phyloP scores from a whole-genome alignment of 2,888 invertebrate species.

The Gastrophysa polygoni region DNA sequence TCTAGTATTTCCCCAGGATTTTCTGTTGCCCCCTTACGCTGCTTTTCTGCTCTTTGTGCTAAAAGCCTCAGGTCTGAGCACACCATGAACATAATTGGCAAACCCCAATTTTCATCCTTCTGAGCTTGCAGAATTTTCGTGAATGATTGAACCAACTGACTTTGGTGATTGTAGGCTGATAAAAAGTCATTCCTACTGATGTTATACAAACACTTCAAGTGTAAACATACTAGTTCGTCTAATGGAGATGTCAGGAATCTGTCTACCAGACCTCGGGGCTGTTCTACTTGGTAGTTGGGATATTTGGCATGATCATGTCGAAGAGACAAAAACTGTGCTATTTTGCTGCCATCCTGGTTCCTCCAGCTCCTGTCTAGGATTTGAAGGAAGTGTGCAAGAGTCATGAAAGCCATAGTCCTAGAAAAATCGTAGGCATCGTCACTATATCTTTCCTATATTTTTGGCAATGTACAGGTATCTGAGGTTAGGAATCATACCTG shows the following conservation, averaged over 20 bases:
- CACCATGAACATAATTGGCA: constrained; percentile 90
- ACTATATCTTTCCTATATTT: no score
- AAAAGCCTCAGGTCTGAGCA: constrained; percentile 84
- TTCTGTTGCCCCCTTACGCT: constrained; percentile 59
- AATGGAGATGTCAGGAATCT: constrained; percentile 73
- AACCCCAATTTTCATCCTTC: constrained; percentile 95
- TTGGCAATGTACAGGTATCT: background rate
- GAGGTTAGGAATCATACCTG: background rate
- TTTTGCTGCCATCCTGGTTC: constrained; percentile 65
- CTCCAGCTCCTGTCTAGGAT: constrained; percentile 67
- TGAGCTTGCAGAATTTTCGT: constrained; percentile 76
- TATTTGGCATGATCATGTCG: constrained; percentile 76
- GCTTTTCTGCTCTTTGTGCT: constrained; percentile 78
- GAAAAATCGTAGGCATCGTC: background rate
- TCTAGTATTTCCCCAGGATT: constrained; percentile 78
- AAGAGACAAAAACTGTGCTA: constrained; percentile 68
- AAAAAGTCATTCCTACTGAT: constrained; percentile 61
- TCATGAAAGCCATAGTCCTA: constrained; percentile 48
- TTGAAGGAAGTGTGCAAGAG: constrained; percentile 57
- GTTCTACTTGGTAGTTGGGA: constrained; percentile 70
- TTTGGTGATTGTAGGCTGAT: constrained; percentile 80
- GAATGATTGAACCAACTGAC: constrained; percentile 76
- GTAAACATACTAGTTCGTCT: constrained; percentile 76
- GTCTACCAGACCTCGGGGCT: constrained; percentile 73
- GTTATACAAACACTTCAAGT: constrained; percentile 71